A percentile compares a stretch with the other conserved stretches of the same genome.
phyloP scores from a whole-genome alignment of 2,888 invertebrate genomes.

The Nyleta sp. region DNA sequence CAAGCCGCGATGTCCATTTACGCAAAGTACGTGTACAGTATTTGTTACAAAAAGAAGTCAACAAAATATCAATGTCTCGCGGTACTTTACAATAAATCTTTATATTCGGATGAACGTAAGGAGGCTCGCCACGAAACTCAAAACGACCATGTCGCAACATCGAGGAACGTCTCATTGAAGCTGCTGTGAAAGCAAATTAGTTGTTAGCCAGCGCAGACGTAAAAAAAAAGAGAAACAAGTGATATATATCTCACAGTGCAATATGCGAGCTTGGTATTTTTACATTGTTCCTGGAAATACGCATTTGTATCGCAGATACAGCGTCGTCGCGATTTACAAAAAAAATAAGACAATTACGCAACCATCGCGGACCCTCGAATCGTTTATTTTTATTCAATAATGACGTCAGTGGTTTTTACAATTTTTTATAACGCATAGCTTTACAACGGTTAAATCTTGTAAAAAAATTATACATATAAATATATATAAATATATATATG shows the following conservation, averaged over 20 bases:
- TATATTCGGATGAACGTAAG: too few species aligned
- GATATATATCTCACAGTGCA: constrained; percentile 56
- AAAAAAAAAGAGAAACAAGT: constrained; percentile 31
- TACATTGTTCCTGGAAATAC: constrained; percentile 62
- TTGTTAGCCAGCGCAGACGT: constrained; percentile 45
- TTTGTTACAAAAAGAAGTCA: too few species aligned
- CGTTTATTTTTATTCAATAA: constrained; percentile 57
- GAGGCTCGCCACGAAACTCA: constrained; percentile 25
- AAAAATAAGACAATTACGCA: constrained; percentile 47
- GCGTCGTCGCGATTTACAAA: constrained; percentile 29
- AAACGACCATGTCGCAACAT: constrained; percentile 41
- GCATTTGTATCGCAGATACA: constrained; percentile 56
- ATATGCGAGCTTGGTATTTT: constrained; percentile 64
- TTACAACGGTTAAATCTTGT: constrained; percentile 37
- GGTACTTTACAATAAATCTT: constrained; percentile 27
- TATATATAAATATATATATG: constrained; percentile 25
- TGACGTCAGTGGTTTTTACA: constrained; percentile 50
- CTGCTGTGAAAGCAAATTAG: constrained; percentile 57
- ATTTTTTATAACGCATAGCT: constrained; percentile 52
- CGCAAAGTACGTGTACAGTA: too few species aligned
- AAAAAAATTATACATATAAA: constrained; percentile 26
- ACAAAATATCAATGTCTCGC: constrained; percentile 35
- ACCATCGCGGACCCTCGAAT: constrained; percentile 43
- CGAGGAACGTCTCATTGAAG: constrained; percentile 54
- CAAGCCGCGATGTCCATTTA: too few species aligned